Evolutionary conservation across 2,888 invertebrate genomes (phyloP).

Genomic region (Margaritifera margaritifera): DNA sequence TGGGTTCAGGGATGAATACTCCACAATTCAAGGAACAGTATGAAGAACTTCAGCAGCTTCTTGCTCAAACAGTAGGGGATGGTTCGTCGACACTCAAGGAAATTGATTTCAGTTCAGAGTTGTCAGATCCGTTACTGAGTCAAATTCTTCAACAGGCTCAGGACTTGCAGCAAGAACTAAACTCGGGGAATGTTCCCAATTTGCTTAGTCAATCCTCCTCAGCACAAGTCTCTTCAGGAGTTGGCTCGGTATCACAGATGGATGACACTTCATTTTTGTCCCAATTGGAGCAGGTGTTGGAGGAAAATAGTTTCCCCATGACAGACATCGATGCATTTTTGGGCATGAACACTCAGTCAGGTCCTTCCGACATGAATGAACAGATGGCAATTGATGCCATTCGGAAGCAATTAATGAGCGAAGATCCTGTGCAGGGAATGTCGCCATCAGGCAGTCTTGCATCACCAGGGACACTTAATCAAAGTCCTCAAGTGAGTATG

Average conservation of each 20-base stretch:
- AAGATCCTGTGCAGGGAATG: slow-evolving; percentile 46
- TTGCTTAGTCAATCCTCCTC: slow-evolving; percentile 12
- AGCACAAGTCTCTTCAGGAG: slow-evolving; percentile 9
- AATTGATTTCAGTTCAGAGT: slow-evolving; percentile 44
- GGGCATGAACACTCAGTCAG: slow-evolving; percentile 26
- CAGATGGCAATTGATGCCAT: slow-evolving; percentile 91
- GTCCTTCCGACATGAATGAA: slow-evolving; percentile 74
- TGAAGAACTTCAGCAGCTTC: slow-evolving; percentile 46
- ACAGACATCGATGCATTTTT: slow-evolving; percentile 52
- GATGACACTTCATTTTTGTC: slow-evolving; percentile 50
- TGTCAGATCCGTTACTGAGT: slow-evolving; percentile 78
- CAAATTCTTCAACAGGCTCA: slow-evolving; percentile 90
- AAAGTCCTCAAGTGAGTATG: slow-evolving; percentile 4
- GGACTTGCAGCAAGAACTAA: slow-evolving; percentile 76
- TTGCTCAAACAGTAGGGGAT: slow-evolving; percentile 22
- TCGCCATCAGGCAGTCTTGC: slow-evolving; percentile 2
- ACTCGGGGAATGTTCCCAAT: slow-evolving; percentile 25
- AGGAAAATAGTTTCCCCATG: slow-evolving; percentile 40
- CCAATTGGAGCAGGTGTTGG: slow-evolving; percentile 62
- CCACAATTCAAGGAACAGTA: slow-evolving; percentile 37
- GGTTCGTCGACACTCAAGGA: slow-evolving; percentile 25
- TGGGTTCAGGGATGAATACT: background rate
- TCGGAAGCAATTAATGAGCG: slow-evolving; percentile 90
- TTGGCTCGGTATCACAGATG: slow-evolving; percentile 24
- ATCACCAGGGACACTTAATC: too few species aligned